A percentile compares a stretch with the other conserved stretches of the same genome.
Evolutionary conservation across 2,113 vertebrate genomes (phyloP).

Genomic region (Lathamus discolor): DNA sequence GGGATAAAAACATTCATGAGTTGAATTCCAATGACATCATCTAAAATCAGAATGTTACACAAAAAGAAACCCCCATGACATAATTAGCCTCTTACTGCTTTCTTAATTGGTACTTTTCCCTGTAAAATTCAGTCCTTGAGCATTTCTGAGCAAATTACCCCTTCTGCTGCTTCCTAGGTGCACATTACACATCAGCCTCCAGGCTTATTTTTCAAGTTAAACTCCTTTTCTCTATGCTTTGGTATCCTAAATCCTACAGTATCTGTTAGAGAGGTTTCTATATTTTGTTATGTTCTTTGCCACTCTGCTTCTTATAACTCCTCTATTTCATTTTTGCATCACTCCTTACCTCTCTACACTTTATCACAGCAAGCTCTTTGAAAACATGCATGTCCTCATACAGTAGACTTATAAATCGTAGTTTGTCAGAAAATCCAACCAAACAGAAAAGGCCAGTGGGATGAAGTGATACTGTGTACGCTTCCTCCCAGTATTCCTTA

Average conservation of each 20-base stretch:
- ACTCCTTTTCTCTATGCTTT: background rate
- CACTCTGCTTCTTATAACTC: background rate
- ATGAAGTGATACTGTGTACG: constrained; percentile 86
- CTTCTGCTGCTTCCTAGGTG: background rate
- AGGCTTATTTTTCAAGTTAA: background rate
- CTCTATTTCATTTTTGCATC: background rate
- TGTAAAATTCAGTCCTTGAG: background rate
- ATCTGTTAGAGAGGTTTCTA: background rate
- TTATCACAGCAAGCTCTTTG: constrained; percentile 87
- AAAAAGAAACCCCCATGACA: background rate
- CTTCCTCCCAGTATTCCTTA: constrained; percentile 90
- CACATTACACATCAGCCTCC: background rate
- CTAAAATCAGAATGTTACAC: background rate
- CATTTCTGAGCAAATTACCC: background rate
- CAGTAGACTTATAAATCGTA: constrained; percentile 88
- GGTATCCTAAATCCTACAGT: background rate
- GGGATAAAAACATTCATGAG: background rate
- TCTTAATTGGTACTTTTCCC: background rate
- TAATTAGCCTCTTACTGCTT: background rate
- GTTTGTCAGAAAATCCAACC: constrained; percentile 92
- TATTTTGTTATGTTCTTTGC: background rate
- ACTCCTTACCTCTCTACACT: constrained; percentile 86
- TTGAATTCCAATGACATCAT: background rate
- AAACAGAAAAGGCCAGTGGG: constrained; percentile 89
- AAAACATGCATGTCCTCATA: constrained; percentile 86